phyloP scores from a whole-genome alignment of 92 coral and sea anemone genomes.

The Chrysogorgia sp. region DNA sequence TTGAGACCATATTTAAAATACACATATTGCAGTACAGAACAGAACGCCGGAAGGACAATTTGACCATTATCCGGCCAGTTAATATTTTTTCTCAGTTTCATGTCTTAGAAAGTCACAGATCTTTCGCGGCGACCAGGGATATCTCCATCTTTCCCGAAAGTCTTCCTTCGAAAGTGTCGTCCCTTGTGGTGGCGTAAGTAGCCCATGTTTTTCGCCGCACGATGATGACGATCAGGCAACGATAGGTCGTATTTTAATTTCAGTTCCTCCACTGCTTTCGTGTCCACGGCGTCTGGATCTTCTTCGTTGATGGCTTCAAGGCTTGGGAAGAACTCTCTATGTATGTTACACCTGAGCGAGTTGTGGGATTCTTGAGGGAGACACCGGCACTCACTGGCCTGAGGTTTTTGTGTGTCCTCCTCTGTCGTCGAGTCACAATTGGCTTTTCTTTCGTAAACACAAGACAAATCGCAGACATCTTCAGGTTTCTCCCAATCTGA shows the following conservation, averaged over 20 bases:
- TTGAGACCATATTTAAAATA: not conserved
- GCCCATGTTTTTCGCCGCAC: constrained; percentile 18
- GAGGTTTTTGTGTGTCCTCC: not conserved
- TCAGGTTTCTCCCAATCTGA: constrained; percentile 33
- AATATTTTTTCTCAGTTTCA: not conserved
- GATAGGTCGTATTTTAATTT: constrained; percentile 31
- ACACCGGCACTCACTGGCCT: constrained; percentile 5
- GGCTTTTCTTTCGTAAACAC: constrained; percentile 35
- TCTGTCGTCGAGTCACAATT: constrained; percentile 1
- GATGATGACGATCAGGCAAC: constrained; percentile 22
- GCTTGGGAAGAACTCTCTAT: constrained; percentile 38
- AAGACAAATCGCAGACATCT: constrained; percentile 17
- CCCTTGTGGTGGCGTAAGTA: constrained; percentile 36
- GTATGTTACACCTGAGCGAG: not conserved
- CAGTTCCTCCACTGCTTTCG: constrained; percentile 14
- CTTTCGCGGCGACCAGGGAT: constrained; percentile 27
- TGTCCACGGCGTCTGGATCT: not conserved
- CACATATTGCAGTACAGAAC: not conserved
- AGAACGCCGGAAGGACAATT: not conserved
- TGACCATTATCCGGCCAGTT: not conserved
- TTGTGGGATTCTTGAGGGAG: not conserved
- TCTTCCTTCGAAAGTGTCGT: constrained; percentile 26
- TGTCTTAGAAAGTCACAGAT: constrained; percentile 29
- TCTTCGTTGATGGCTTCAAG: constrained; percentile 37
- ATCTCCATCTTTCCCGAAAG: constrained; percentile 14